Evolutionary conservation across 2,888 invertebrate species (phyloP), one percentile per base, ranked within the genome.

Genomic region (Metopia argyrocephala): DNA sequence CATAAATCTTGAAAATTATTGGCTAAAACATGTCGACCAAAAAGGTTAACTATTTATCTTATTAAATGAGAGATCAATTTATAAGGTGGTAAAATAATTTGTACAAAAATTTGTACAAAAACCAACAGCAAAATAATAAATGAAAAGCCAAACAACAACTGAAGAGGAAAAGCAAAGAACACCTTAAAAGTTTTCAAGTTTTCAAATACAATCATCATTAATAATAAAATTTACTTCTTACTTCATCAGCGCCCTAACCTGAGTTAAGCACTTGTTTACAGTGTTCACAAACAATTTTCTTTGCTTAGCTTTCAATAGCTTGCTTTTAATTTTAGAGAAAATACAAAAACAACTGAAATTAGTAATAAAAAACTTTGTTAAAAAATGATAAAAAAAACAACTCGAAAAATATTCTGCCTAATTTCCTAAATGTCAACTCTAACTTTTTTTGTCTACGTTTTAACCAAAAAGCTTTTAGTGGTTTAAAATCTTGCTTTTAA

Each of bases 1-100:
- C 78, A 76, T 74, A 81, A 81, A 78, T 78, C 80, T 81, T 76
- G 18, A 38, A 48, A 52, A 56, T 57, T 61, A 76, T 81, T 76
- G 80, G 59, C 76, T 48, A 74, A 81, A 74, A 78, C 80, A 69
- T 78, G 74, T 76, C 65, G 65, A 81, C 76, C 74, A 74, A 81
- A 81, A 81, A 81, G 80, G 80, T 81, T 81, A 78, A 81, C 80
- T 78, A 78, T 81, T 81, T 81, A 78, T 81, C 80, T 78, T 69
- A 81, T 78, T 78, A 74, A 81, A 78, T 78, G 80, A 81, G 80
- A 74, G 73, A 81, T 81, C 76, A 81, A 69, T 73, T 76, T 81
- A 66, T 57, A 81, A 81, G 62, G 80, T 81, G 80, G 69, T 69
- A 81, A 81, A 76, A 76, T 81, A 81, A 81, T 81, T 81, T 81